Evolutionary conservation across 2,113 vertebrate species (phyloP), one percentile per base, ranked within the genome.

Genomic region (Otus sunia): DNA sequence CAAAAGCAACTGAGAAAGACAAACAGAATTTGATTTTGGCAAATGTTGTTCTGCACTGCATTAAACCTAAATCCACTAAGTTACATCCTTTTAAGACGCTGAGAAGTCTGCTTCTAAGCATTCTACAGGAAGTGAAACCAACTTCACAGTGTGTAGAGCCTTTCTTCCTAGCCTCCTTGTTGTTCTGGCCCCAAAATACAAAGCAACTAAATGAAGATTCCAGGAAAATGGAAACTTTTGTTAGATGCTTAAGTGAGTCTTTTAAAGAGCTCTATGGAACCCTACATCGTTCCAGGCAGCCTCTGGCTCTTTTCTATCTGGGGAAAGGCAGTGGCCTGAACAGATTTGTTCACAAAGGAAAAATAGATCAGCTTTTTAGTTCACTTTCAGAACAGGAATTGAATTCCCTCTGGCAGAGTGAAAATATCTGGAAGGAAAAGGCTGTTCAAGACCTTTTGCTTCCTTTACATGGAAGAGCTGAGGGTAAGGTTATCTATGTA

Each of bases 1-100:
- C 7, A 97, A 96, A 92, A 15, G 53, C 49, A 93, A 47, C 15
- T 67, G 43, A 30, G 88, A 98, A 91, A 80, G 97, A 97, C 26
- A 98, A 96, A 96, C 96, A 95, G 92, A 98, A 98, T 94, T 98
- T 97, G 17, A 98, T 98, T 86, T 96, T 98, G 92, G 97, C 97
- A 83, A 97, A 97, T 76, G 73, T 98, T 80, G 95, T 98, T 86
- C 97, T 98, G 49, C 96, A 85, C 52, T 98, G 98, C 77, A 75
- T 98, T 86, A 97, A 96, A 77, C 96, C 97, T 41, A 94, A 22
- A 39, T 98, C 97, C 27, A 34, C 66, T 34, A n/a, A 8, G 23
- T 86, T 97, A 55, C 12, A 34, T 34, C 41, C 74, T 56, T 59
- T 92, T 29, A 11, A 34, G 19, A 34, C 5, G 12, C 59, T 98